Base-by-base conservation (phyloP, 1,140 invertebrate genomes). In the Eupristina koningsbergeri region DNA sequence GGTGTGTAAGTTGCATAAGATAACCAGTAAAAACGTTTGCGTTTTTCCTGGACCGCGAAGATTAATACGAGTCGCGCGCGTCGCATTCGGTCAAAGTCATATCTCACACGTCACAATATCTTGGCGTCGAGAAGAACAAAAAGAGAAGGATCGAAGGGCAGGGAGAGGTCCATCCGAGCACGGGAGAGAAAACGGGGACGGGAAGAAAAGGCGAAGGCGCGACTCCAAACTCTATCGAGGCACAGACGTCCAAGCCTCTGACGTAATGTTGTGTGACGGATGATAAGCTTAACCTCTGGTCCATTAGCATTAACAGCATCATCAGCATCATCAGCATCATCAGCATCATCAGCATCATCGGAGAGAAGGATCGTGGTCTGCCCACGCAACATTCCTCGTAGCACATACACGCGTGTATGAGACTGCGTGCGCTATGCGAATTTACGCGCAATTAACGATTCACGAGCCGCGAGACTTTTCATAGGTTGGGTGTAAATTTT, bases 201-300 rank as follows among this genome's bases (percentile, higher is more conserved):
- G n/a, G n/a, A n/a, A n/a, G n/a, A n/a, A 50, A 76, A 76, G 61
- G 75, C 78, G 67, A 85, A 79, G 69, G 71, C 83, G 77, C 83
- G 77, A 86, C 88, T 89, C 89, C 87, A n/a, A n/a, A n/a, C n/a
- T 90, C 88, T 90, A 89, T 90, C 89, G 84, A 85, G 74, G 84
- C 86, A 84, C 87, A 89, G 87, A 86, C 84, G 50, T 64, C 22
- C 58, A n/a, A 67, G 75, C 17, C 45, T 53, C 85, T 67, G 84
- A 85, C 84, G 81, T 80, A 84, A 78, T 34, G 53, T 36, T 34
- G 61, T 76, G 26, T 75, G 41, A 63, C 80, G 87, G 86, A 90
- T 89, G 89, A 90, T 90, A 90, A 90, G 89, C 89, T 90, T 89
- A 89, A 90, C 89, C 89, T 89, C 85, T 87, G 86, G 87, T 87